Evolutionary conservation across 2,888 invertebrate species (phyloP).

Genomic region (Lepeophtheirus nordmannii): DNA sequence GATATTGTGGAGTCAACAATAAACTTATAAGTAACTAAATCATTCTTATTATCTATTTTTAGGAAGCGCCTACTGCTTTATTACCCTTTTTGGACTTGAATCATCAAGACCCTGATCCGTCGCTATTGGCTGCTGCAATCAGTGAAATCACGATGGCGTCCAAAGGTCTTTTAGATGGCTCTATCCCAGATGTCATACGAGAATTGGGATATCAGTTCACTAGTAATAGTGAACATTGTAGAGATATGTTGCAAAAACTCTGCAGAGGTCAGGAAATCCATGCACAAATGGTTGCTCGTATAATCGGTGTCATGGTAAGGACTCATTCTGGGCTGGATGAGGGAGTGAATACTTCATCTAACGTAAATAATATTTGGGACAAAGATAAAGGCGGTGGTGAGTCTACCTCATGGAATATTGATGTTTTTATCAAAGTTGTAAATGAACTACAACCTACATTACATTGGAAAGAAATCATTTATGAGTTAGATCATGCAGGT

Average conservation of each 20-base stretch:
- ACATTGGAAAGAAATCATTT: conserved; percentile 81
- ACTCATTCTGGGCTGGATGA: conserved; percentile 52
- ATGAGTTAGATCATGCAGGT: conserved; percentile 76
- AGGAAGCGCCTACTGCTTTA: neutral
- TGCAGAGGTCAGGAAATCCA: conserved; percentile 54
- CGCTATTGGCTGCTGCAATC: no score
- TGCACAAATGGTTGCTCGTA: conserved; percentile 64
- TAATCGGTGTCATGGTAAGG: conserved; percentile 69
- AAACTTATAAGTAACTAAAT: neutral
- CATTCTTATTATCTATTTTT: neutral
- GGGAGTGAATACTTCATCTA: neutral
- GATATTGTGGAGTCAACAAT: neutral
- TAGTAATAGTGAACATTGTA: conserved; percentile 66
- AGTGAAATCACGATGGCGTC: neutral
- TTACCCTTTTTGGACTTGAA: neutral
- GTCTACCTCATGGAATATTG: conserved; percentile 70
- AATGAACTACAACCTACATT: conserved; percentile 72
- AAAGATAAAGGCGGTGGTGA: conserved; percentile 26
- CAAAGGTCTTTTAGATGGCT: conserved; percentile 45
- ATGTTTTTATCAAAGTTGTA: conserved; percentile 77
- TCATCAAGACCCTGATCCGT: no score
- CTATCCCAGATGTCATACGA: conserved; percentile 62
- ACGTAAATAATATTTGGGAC: conserved; percentile 19
- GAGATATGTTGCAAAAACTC: conserved; percentile 63
- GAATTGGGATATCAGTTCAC: conserved; percentile 87